Base-by-base conservation (phyloP, 2,888 invertebrate species). In the Drosophila koepferae region DNA sequence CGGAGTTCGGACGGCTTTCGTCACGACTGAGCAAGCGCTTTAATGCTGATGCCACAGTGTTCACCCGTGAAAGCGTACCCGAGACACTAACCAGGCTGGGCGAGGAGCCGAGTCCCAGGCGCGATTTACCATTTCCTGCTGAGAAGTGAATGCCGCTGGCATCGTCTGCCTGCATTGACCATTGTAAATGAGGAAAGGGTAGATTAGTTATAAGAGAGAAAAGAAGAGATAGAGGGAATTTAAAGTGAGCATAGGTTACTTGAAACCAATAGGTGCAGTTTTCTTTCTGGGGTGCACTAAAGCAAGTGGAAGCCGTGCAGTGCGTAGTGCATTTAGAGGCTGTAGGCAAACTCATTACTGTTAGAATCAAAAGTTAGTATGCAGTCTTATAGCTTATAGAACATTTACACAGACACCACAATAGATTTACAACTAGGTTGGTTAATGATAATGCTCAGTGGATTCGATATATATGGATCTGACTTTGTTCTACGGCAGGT, bases 1-100 rank as follows among this genome's bases (percentile, higher is more conserved):
- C 93, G 1, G 94, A 90, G 1, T 82, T 90, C 40, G 86, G 86
- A 62, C 94, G 94, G 64, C 93, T 93, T 51, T 97, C 97, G 74
- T 97, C 97, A 72, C 96, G 95, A 55, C 96, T 96, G 88, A 97
- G 96, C 61, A 97, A 94, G 75, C 96, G 94, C 90, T 96, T 96
- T 9, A 97, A 92, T 88, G 96, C 96, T 14, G 96, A 96, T 0
- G 97, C 96, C 41, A 97, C 97, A 0, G 97, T 97, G 85, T 95
- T 96, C 0, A 96, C 96, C 56, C 97, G 94, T 0, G 96, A 95
- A 84, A 97, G 93, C 0, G 96, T 95, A 16, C 94, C 95, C 63
- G 94, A 91, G 2, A 92, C 78, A 55, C 92, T 93, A 46, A 89
- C 93, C 84, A 93, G 85, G 82, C 91, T 94, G 61, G 91, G 93